phyloP scores from a whole-genome alignment of 2,113 vertebrate species.

The Eubucco bourcierii region DNA sequence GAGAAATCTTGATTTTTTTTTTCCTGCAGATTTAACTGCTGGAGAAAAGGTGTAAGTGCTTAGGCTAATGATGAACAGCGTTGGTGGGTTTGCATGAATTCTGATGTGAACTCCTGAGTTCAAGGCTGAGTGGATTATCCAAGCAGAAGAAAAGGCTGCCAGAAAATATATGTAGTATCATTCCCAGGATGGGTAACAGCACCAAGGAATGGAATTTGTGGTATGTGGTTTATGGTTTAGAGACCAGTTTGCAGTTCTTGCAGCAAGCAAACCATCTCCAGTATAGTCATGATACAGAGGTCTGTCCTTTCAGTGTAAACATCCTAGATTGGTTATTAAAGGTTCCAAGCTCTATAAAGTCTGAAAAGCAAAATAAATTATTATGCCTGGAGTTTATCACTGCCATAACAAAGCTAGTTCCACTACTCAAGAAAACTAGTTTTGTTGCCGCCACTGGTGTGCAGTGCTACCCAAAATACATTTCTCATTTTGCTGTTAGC shows the following conservation, averaged over 20 bases:
- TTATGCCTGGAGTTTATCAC: neutral
- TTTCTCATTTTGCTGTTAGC: neutral
- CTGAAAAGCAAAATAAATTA: constrained; percentile 2
- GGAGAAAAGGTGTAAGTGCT: neutral
- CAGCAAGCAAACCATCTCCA: neutral
- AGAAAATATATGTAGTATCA: neutral
- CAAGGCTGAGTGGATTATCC: neutral
- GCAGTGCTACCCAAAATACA: neutral
- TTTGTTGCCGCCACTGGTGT: neutral
- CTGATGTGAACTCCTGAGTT: neutral
- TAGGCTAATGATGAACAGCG: neutral
- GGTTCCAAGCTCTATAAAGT: neutral
- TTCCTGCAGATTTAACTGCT: neutral
- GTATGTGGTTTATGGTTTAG: neutral
- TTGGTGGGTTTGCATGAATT: neutral
- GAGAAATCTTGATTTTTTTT: neutral
- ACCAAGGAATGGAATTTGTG: neutral
- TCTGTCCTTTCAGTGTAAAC: neutral
- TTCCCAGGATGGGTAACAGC: neutral
- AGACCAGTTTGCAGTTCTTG: neutral
- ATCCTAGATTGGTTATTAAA: neutral
- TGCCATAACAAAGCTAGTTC: neutral
- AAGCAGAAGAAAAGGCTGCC: neutral
- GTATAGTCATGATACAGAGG: neutral
- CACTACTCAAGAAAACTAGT: neutral